Evolutionary conservation across 2,797 vertebrate species (phyloP).

Genomic region (Loris lydekkerianus): DNA sequence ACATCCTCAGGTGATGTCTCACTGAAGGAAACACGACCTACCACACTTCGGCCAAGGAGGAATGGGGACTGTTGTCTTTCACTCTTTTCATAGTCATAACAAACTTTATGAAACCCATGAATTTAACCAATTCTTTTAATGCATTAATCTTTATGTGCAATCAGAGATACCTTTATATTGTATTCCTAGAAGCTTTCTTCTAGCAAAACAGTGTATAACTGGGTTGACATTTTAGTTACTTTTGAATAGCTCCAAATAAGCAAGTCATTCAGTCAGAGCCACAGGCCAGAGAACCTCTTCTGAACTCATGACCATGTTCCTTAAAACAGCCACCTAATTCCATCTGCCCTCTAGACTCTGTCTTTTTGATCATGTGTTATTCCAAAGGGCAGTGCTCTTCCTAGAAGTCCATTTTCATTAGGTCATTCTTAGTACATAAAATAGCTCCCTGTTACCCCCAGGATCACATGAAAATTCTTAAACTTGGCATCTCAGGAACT

Average conservation of each 20-base stretch:
- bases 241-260: conserved; percentile 20
- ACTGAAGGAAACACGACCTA: neutral
- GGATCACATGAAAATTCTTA: neutral
- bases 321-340: conserved; percentile 30
- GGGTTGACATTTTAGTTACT: neutral
- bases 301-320: conserved; percentile 25
- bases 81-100: neutral
- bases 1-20: neutral
- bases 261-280: neutral
- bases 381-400: conserved; percentile 34
- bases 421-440: conserved; percentile 63
- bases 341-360: neutral
- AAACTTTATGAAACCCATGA: neutral
- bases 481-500: neutral
- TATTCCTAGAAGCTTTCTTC: neutral
- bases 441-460: neutral
- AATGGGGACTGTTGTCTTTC: neutral
- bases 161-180: neutral
- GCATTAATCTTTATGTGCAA: neutral
- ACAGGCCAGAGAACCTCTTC: neutral
- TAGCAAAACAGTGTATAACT: conserved; percentile 4
- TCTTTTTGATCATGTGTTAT: conserved; percentile 53
- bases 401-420: conserved; percentile 63
- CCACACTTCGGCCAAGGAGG: neutral
- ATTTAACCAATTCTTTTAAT: neutral